A percentile compares a stretch with the other conserved stretches of the same genome.
phyloP scores from a whole-genome alignment of 2,113 vertebrate species.

The Bettongia penicillata region DNA sequence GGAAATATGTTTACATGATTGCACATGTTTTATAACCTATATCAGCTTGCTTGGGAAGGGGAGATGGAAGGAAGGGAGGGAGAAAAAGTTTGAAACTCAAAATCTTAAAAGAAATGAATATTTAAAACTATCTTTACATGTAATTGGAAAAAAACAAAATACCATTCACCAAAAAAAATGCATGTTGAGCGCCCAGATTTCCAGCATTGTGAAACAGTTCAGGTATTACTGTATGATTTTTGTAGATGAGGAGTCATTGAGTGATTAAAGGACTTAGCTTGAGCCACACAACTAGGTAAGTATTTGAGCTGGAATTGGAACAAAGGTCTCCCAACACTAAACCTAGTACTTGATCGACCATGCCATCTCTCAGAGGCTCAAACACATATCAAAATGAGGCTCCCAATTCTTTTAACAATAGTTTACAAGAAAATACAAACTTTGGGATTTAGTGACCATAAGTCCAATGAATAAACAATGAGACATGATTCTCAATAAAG shows the following conservation, averaged over 20 bases:
- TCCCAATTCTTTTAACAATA: neutral
- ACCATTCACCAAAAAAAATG: neutral
- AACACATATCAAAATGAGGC: neutral
- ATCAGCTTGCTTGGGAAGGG: too few relatives aligned
- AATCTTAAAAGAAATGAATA: too few relatives aligned
- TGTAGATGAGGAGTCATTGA: neutral
- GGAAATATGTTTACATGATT: too few relatives aligned
- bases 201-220: neutral
- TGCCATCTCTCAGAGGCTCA: neutral
- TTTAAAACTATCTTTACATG: too few relatives aligned
- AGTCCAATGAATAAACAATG: neutral
- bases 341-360: neutral
- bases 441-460: neutral
- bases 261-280: conserved; percentile 4
- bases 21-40: too few relatives aligned
- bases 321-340: neutral
- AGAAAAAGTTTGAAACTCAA: too few relatives aligned
- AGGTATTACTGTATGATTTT: neutral
- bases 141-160: too few relatives aligned
- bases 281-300: neutral
- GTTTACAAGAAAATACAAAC: neutral
- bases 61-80: too few relatives aligned
- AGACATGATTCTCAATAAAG: neutral
- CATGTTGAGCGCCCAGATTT: neutral
- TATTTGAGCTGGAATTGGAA: neutral